Evolutionary conservation across 1,140 invertebrate genomes (phyloP).

Genomic region (Artemia franciscana): DNA sequence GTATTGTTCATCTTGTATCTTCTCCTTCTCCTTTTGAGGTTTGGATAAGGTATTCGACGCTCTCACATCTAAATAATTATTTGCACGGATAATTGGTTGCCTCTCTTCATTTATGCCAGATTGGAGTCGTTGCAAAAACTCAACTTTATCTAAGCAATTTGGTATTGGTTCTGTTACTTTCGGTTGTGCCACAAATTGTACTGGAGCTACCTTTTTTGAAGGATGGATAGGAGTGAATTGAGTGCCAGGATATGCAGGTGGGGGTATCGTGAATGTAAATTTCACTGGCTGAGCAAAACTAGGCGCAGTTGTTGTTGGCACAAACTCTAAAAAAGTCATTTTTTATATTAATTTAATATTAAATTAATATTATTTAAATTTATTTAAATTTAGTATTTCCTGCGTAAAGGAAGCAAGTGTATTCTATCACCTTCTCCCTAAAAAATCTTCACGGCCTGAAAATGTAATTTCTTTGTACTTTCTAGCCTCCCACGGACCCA

Average conservation of each 20-base stretch:
- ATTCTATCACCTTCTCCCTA: too few species aligned
- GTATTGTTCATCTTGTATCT: conserved; percentile 5
- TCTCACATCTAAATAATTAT: conserved; percentile 40
- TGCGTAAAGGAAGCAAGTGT: too few species aligned
- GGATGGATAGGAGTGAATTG: conserved; percentile 11
- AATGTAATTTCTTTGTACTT: too few species aligned
- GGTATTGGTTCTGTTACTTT: conserved; percentile 29
- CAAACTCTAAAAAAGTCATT: background rate
- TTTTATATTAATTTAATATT: too few species aligned
- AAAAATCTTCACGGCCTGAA: too few species aligned
- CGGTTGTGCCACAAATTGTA: conserved; percentile 13
- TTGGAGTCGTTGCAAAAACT: conserved; percentile 4
- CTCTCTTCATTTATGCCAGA: background rate
- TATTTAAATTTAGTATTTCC: too few species aligned
- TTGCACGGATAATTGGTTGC: conserved; percentile 30
- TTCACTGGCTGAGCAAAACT: conserved; percentile 7
- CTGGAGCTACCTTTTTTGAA: conserved; percentile 7
- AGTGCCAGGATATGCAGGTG: conserved; percentile 10
- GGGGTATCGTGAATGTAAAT: conserved; percentile 5
- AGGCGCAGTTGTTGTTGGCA: conserved; percentile 15
- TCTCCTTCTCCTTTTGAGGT: conserved; percentile 2
- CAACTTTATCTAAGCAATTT: conserved; percentile 23
- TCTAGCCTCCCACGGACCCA: too few species aligned
- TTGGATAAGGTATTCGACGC: conserved; percentile 21
- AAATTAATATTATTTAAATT: too few species aligned